Conservation (phyloP, 2,113 vertebrate genomes). For the Channa argus region DNA sequence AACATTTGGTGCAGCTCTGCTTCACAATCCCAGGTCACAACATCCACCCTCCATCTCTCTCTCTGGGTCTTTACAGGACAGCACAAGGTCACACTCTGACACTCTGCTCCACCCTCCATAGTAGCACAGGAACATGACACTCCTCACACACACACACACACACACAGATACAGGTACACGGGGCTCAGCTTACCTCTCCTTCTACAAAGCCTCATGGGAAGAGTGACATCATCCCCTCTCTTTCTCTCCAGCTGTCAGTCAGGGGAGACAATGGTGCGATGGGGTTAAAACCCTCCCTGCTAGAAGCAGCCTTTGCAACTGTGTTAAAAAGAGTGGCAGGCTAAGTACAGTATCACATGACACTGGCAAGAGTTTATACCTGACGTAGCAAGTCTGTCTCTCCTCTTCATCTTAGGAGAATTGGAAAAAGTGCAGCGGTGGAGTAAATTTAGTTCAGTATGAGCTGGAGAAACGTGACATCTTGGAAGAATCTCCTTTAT, state of each 20-base stretch:
- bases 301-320: constrained; percentile 5
- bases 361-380: not conserved
- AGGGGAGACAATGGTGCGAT: constrained; percentile 58
- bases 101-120: constrained; percentile 67
- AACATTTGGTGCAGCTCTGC: no score
- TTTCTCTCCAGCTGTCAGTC: constrained; percentile 64
- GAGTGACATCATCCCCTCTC: constrained; percentile 70
- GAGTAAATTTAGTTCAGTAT: no score
- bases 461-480: no score
- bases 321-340: constrained; percentile 6
- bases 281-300: constrained; percentile 43
- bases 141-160: constrained; percentile 24
- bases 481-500: no score
- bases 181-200: constrained; percentile 59
- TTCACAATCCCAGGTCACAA: no score
- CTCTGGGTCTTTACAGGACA: constrained; percentile 6
- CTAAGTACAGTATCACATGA: constrained; percentile 34
- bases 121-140: constrained; percentile 66
- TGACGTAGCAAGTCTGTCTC: not conserved
- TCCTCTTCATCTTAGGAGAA: no score
- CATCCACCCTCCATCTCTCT: constrained; percentile 20
- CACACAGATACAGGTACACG: constrained; percentile 41
- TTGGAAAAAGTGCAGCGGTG: no score
- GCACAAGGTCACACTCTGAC: constrained; percentile 72
- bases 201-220: constrained; percentile 67